Evolutionary conservation across 2,888 invertebrate species (phyloP), one percentile per base, ranked within the genome.

Genomic region (Melinaea marsaeus): DNA sequence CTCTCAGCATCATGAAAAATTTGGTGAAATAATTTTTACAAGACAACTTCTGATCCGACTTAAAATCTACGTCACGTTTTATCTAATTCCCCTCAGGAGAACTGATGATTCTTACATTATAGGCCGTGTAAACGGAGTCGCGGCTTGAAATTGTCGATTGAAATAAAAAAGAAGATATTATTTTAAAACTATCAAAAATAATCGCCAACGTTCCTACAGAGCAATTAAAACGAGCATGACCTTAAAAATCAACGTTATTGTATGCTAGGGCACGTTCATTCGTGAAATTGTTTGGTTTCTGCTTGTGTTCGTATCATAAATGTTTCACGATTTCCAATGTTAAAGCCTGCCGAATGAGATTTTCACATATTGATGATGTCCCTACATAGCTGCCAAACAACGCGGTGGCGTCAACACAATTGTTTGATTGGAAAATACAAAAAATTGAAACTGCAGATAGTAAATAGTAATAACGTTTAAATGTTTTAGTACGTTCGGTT

Each of bases 301-400:
- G 77, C 77, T 75, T 77, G 79, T 78, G 74, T 76, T 76, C 75
- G 75, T 77, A 75, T 75, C 74, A 77, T 85, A 82, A 85, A 86
- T 85, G 82, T 85, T 85, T 80, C 74, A 83, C 76, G 74, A 82
- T 78, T 76, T 72, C 72, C 79, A 73, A 77, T 77, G 79, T 77
- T 77, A 79, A 80, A 81, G 77, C 73, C 76, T 76, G 72, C 60
- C 70, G 81, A 83, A 86, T 83, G 84, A 84, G 82, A 83, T 85
- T 85, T 86, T 86, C 84, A 84, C 80, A 82, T 85, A 86, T 87
- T 86, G 83, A 86, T 85, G 83, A 85, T 85, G 83, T 83, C 81
- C 81, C 79, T 79, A 79, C 79, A 83, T 81, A 81, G 78, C 80
- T 80, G 79, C 75, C 81, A 81, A 86, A 88, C 82, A 85, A 81